Base-by-base conservation (phyloP, 2,797 vertebrate genomes). In the Leptatherina wallacei region DNA sequence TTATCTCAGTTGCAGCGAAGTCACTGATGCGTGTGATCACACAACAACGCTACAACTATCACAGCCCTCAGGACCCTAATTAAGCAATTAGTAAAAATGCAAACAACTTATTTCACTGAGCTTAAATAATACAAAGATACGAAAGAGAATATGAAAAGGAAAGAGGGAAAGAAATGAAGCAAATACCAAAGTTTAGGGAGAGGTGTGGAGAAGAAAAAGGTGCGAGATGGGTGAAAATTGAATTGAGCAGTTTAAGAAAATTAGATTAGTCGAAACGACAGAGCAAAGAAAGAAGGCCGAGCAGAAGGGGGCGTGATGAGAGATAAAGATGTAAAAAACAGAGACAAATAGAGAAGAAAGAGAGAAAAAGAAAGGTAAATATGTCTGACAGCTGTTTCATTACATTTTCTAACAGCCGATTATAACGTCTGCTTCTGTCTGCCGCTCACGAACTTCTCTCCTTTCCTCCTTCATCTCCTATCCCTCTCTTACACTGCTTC, bases 361-460 rank as follows among this genome's bases (percentile, higher is more conserved):
- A 56, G 44, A 71, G 70, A 60, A 62, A 76, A 65, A 65, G 58
- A 75, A 73, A 83, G 79, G 89, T 89, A 91, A 93, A 93, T 90
- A 86, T 88, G 88, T 93, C 89, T 91, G 93, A 94, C 92, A 95
- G 91, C 90, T 93, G 92, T 92, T 94, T 91, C 78, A 90, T 88
- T 86, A 88, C 76, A 51, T 77, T 73, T 68, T 65, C 79, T 77
- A 83, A 86, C 82, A 86, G 86, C 54, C 70, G 62, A 88, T 88
- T 85, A 83, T 51, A 85, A 84, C 69, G 30, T 62, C 85, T 70
- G 84, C 38, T 65, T 30, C 82, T 40, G 73, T 79, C 82, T 77
- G 70, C 76, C 85, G 82, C 73, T 60, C 42, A 36, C 73, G 69
- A 69, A 74, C 78, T 81, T 78, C 82, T 80, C 82, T 71, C 33